Evolutionary conservation across 2,113 vertebrate genomes (phyloP).

Genomic region (Centrocercus urophasianus): DNA sequence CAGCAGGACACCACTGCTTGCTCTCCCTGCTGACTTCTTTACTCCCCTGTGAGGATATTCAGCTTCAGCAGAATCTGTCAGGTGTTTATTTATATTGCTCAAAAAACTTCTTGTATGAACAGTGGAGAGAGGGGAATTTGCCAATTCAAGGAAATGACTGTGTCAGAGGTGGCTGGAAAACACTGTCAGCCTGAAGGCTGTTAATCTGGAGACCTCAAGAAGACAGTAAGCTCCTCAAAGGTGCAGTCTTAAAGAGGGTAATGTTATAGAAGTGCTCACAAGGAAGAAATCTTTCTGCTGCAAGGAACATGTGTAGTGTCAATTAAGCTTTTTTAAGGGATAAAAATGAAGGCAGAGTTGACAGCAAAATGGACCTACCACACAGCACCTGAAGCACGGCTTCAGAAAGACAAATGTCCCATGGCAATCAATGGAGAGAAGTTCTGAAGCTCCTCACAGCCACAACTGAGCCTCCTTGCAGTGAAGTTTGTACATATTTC

Average conservation of each 20-base stretch:
- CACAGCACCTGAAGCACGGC: rapidly evolving
- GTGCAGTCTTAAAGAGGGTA: not conserved
- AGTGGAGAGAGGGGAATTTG: not conserved
- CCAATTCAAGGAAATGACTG: not conserved
- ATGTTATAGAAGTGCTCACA: not conserved
- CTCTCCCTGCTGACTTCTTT: slow-evolving; percentile 51
- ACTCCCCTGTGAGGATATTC: slow-evolving; percentile 3
- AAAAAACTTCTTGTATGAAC: slow-evolving; percentile 1
- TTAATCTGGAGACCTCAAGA: not conserved
- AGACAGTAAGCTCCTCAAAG: not conserved
- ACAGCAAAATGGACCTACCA: not conserved
- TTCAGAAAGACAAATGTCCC: not conserved
- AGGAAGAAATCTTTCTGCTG: not conserved
- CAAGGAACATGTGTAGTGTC: not conserved
- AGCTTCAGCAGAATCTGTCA: slow-evolving; percentile 16
- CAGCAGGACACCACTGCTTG: not conserved
- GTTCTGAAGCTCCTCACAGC: not conserved
- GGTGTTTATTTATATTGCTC: not conserved
- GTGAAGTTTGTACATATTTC: not conserved
- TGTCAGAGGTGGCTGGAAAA: not conserved
- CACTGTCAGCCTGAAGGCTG: not conserved
- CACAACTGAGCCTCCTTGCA: not conserved
- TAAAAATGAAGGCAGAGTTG: not conserved
- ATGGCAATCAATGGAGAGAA: not conserved
- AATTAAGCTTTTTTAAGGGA: not conserved